Evolutionary conservation across 2,797 vertebrate species (phyloP), one percentile per base, ranked within the genome.

Genomic region (Meriones psammophilus): DNA sequence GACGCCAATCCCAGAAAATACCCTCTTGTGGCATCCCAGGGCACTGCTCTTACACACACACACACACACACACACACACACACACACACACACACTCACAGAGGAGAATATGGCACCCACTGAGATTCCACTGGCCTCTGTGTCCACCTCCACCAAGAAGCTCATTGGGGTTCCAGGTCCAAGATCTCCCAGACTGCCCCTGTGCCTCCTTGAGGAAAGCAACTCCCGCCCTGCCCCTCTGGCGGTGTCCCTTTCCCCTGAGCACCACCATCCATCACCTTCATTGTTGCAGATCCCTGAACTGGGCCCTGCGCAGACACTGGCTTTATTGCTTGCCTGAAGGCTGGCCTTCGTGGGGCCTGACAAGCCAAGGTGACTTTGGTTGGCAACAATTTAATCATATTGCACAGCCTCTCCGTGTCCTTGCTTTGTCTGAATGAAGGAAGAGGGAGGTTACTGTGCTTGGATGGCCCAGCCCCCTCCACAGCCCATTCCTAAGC

Each of bases 131-230:
- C 64, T 8, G 54, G 24, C 30, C 22, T 30, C 7, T 0, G 33
- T 0, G 17, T 2, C 58, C 2, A 4, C 26, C 64, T 4, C n/a
- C 2, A 1, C 0, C 0, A 22, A 85, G 80, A 56, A 4, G n/a
- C 18, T 9, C 26, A 0, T 0, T 0, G 64, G 10, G 30, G 17
- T 28, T 3, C 4, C 14, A 4, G 42, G 12, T 2, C 50, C n/a
- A 4, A 1, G 17, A 15, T 7, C 76, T n/a, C 64, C 71, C 46
- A 28, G 78, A 54, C 42, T 28, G 1, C 7, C 14, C 22, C 3
- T 3, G 76, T 62, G 14, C 71, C 46, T 28, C 42, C 24, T 4
- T 15, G 26, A 83, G 81, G 69, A 90, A 74, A 64, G 0, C 0
- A 17, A 50, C 33, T 28, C 33, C 36, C 0, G 0, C 56, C 33